These are phyloP conservation scores for Sisor rabdophorus DNA, from an alignment of 2,113 vertebrate species.

Conservation along the genomic window DNA sequence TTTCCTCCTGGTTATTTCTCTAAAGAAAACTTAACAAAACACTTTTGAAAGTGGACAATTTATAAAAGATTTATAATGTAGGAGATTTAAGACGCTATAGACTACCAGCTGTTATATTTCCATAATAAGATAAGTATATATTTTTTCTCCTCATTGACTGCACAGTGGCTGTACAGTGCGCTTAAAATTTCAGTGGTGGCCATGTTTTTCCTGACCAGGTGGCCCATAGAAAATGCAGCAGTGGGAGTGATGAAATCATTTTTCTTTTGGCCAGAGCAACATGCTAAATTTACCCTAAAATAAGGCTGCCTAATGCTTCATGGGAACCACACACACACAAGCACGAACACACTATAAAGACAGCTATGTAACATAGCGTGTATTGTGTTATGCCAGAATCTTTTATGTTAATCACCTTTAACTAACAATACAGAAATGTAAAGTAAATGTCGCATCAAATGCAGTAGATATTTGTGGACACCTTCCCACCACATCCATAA, in stretches of 20 bases:
- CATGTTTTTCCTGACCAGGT: conserved; percentile 34
- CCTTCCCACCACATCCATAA: no score
- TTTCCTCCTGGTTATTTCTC: background rate
- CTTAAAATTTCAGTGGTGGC: conserved; percentile 39
- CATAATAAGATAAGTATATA: conserved; percentile 15
- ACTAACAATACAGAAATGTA: background rate
- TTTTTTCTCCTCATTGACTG: conserved; percentile 13
- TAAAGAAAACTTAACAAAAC: no score
- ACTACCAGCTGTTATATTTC: background rate
- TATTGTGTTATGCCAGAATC: background rate
- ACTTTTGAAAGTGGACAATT: no score
- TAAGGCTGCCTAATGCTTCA: conserved; percentile 34
- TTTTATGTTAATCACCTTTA: background rate
- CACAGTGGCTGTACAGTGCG: conserved; percentile 17
- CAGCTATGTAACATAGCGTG: background rate
- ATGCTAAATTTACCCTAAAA: conserved; percentile 47
- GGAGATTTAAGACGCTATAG: background rate
- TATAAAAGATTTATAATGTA: background rate
- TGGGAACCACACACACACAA: conserved; percentile 35
- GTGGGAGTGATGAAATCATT: conserved; percentile 34
- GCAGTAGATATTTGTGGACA: background rate
- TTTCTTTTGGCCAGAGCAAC: conserved; percentile 30
- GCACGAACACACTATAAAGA: background rate
- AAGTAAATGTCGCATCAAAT: background rate
- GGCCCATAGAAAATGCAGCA: conserved; percentile 37